A percentile compares a stretch with the other conserved stretches of the same genome.
Evolutionary conservation across 2,113 vertebrate species (phyloP).

Genomic region (Coregonus clupeaformis): DNA sequence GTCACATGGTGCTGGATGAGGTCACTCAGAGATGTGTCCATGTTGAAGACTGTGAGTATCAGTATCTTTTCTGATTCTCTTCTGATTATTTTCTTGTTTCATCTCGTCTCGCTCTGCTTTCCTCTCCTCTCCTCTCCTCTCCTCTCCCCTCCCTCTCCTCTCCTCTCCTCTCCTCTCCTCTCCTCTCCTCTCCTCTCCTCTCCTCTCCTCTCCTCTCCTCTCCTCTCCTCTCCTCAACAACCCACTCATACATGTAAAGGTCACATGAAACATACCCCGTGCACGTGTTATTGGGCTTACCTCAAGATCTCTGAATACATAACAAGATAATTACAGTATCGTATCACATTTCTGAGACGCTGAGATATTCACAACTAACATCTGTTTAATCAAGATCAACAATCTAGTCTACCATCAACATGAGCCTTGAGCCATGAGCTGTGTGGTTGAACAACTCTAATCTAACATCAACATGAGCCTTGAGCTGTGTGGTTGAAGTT

Average conservation of each 20-base stretch:
- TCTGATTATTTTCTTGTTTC: not conserved
- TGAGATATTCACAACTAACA: constrained; percentile 26
- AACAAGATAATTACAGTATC: constrained; percentile 20
- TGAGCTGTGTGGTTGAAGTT: constrained; percentile 11
- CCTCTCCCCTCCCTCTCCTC: too few species aligned
- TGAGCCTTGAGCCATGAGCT: too few species aligned
- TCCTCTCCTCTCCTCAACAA: too few species aligned
- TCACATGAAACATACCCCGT: too few species aligned
- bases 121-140: too few species aligned
- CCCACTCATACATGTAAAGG: too few species aligned
- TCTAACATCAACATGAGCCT: constrained; percentile 4
- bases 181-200: too few species aligned
- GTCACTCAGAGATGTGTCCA: constrained; percentile 90
- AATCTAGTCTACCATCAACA: constrained; percentile 19
- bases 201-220: too few species aligned
- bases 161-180: not conserved
- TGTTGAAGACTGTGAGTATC: constrained; percentile 87
- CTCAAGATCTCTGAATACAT: not conserved
- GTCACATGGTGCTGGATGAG: constrained; percentile 90
- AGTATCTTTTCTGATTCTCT: not conserved
- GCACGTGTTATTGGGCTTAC: too few species aligned
- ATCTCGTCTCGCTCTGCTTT: too few species aligned
- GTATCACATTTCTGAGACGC: constrained; percentile 30
- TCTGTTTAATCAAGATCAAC: constrained; percentile 29
- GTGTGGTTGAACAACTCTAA: too few species aligned